A percentile compares a stretch with the other conserved stretches of the same genome.
These are phyloP conservation scores for Platycheirus albimanus DNA, from an alignment of 2,888 invertebrate species.

Conservation along the genomic window DNA sequence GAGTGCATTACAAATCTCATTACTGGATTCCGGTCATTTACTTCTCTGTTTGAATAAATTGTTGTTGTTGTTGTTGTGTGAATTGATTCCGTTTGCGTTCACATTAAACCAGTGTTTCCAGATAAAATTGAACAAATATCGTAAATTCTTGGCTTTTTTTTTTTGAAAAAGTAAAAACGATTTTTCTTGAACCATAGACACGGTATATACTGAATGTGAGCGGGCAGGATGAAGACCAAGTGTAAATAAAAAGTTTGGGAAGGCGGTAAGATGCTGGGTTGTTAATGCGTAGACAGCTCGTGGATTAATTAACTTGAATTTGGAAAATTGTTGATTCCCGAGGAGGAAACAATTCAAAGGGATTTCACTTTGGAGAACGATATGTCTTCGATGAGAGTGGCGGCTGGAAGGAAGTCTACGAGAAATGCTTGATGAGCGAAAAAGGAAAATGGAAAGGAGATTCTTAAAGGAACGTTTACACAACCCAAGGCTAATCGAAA, in stretches of 20 bases:
- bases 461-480: too few species aligned
- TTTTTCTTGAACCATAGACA: background rate
- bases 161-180: background rate
- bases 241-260: background rate
- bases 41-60: conserved; percentile 53
- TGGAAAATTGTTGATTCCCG: background rate
- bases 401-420: too few species aligned
- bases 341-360: too few species aligned
- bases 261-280: background rate
- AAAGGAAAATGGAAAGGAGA: too few species aligned
- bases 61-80: conserved; percentile 9
- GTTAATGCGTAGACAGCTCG: background rate
- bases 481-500: too few species aligned
- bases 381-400: too few species aligned
- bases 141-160: conserved; percentile 4
- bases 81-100: conserved; percentile 27
- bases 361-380: too few species aligned
- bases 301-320: background rate
- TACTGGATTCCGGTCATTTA: conserved; percentile 64
- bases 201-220: too few species aligned
- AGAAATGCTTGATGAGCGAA: too few species aligned
- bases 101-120: conserved; percentile 22
- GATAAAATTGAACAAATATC: conserved; percentile 43
- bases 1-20: conserved; percentile 59
- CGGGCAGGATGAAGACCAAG: background rate